Conservation (phyloP, 30 jellyfish, hydroid and myxozoan genomes). For the Sanderia malayensis region DNA sequence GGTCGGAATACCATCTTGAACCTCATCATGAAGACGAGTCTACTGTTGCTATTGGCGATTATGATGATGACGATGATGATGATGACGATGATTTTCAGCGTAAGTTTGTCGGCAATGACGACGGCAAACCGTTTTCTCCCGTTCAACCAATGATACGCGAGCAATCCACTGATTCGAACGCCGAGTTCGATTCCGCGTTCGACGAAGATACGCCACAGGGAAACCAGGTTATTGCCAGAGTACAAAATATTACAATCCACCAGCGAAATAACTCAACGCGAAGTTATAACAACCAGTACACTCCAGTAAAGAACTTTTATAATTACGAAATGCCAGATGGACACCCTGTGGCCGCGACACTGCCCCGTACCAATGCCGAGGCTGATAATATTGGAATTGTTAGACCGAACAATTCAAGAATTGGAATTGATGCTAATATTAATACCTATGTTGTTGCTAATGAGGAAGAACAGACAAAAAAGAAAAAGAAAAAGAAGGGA, state of each 20-base stretch:
- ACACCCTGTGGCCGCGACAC: constrained; percentile 60
- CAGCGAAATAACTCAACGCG: constrained; percentile 43
- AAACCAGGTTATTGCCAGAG: background rate
- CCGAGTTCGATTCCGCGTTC: constrained; percentile 7
- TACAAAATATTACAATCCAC: constrained; percentile 40
- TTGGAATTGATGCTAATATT: constrained; percentile 67
- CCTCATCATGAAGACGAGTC: constrained; percentile 58
- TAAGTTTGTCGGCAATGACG: constrained; percentile 15
- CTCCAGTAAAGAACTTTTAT: constrained; percentile 66
- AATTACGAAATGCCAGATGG: constrained; percentile 61
- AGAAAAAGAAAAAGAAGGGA: constrained; percentile 77
- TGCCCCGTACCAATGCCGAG: constrained; percentile 57
- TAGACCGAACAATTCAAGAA: constrained; percentile 84
- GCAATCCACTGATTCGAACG: constrained; percentile 42
- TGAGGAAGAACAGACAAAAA: constrained; percentile 27
- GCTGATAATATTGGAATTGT: constrained; percentile 80
- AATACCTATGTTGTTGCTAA: constrained; percentile 29
- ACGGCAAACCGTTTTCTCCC: constrained; percentile 62
- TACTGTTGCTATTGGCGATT: background rate
- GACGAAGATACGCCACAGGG: constrained; percentile 6
- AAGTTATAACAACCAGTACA: constrained; percentile 58
- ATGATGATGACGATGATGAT: constrained; percentile 49
- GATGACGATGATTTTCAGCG: too few relatives aligned
- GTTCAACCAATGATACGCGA: constrained; percentile 73
- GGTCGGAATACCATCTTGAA: constrained; percentile 63